Base-by-base conservation (phyloP, 2,113 vertebrate genomes). In the Talpa occidentalis region DNA sequence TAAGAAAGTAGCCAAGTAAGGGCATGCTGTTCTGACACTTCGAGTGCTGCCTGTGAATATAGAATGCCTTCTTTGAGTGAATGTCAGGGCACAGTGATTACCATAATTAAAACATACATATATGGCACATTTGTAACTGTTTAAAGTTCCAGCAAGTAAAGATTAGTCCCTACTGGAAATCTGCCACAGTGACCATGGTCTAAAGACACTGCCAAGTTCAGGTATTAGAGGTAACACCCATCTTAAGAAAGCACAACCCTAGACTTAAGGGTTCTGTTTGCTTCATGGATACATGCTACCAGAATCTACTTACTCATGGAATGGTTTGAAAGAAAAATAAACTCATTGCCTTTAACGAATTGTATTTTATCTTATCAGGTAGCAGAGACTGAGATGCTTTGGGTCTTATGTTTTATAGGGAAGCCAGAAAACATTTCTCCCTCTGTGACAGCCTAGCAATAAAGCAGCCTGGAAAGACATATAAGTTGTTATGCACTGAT, bases 21-120 rank as follows among this genome's bases (percentile, higher is more conserved):
- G 49, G 96, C 98, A 93, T 96, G 98, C 97, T 98, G 96, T 97
- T 98, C 98, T 97, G 97, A 97, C 97, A 96, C 82, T 82, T 91
- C 88, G 82, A 84, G 89, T 84, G 90, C 93, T 96, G 95, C 79
- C 26, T 32, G 72, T 93, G 96, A 97, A 97, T 96, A 82, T 30
- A 92, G 95, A 98, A 95, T 80, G 97, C 96, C 86, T 98, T 82
- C 95, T 97, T 93, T 79, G 85, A 98, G 86, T 47, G 97, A 97
- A 95, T 83, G 97, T 96, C 97, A 97, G 91, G 90, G 76, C 96
- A 93, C 15, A 0, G 0, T 93, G 96, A 98, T 98, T 98, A 97
- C 86, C 97, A 95, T 98, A 98, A 98, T 98, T 98, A 98, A 96
- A 98, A 94, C 96, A 96, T 84, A 97, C 96, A 92, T 97, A 93